Evolutionary conservation across 2,113 vertebrate species (phyloP), one percentile per base, ranked within the genome.

Genomic region (Channa argus): DNA sequence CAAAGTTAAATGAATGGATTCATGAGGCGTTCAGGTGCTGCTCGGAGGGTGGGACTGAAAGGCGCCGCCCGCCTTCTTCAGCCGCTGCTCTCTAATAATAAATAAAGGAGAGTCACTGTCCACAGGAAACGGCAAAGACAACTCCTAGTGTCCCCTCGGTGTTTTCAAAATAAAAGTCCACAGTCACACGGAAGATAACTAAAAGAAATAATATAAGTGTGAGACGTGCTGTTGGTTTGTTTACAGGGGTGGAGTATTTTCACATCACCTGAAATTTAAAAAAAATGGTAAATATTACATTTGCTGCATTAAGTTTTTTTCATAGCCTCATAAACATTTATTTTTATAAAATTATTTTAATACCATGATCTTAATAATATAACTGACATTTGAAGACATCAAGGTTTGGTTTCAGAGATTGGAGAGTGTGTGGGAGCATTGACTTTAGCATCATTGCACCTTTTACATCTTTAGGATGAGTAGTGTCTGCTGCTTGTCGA

Each of bases 11-110:
- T 12, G 55, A 5, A 54, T 8, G 24, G 41, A 47, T 8, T 2
- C 63, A 12, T 60, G 79, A 72, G 58, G 64, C 83, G 68, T 84
- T 82, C 86, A 82, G 60, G 77, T 54, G 75, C 64, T 36, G 39
- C 55, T 8, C 5, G 0, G 5, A 77, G 43, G 69, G 68, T 82
- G 85, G 83, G 80, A 82, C 24, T 43, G 8, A 14, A 11, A 51
- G 39, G 38, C 34, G 12, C 47, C 59, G 8, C 34, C 24, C 12
- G 63, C 11, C 14, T 38, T 41, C 46, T 43, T n/a, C 45, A 73
- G 46, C 47, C 14, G 59, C 39, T 39, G 39, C 24, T 9, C 34
- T n/a, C 24, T 24, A 24, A 24, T 58, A 5, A 11, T 0, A 9
- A 1, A 64, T 24, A 34, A 34, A 14, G 61, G 6, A 41, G 39